Evolutionary conservation across 2,888 invertebrate species (phyloP), one percentile per base, ranked within the genome.

Genomic region (Cecidostiba fungosa): DNA sequence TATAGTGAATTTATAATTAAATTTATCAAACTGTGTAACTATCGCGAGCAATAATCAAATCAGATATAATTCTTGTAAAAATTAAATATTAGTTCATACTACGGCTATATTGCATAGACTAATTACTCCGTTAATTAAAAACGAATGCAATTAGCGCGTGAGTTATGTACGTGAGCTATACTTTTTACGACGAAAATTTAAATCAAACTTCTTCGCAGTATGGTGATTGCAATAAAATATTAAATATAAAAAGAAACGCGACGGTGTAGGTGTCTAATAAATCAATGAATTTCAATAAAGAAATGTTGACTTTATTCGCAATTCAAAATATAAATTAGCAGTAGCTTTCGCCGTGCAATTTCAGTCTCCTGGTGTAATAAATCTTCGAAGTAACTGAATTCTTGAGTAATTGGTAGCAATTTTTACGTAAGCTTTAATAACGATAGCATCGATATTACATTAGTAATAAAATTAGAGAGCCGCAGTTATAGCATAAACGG

Each of bases 1-100:
- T 62, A 66, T 62, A 70, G 80, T 70, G 43, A 23, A 80, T 70
- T 76, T 76, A 29, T 32, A 79, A 70, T 76, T 76, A 59, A 76
- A 80, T 69, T 39, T 76, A 76, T 59, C 12, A 70, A 82, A 70
- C 10, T 8, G 32, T 47, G 29, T 47, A 26, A 50, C 69, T 29
- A 4, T 26, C 2, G 26, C 2, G 26, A 47, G 43, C 14, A 6
- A 29, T 32, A 23, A 16, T 26, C 4, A n/a, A 43, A 32, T 8
- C 10, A n/a, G 29, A 43, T n/a, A n/a, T n/a, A n/a, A n/a, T 47
- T 36, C 10, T 19, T 12, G 32, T 12, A 43, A 76, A 54, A 62
- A 39, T 32, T 62, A 36, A 16, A 77, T 62, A 36, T 23, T 62
- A 43, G 23, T 77, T 77, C 26, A 19, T 43, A 54, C 29, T 66